phyloP scores from a whole-genome alignment of 1,140 invertebrate genomes.

The Bombus polaris region DNA sequence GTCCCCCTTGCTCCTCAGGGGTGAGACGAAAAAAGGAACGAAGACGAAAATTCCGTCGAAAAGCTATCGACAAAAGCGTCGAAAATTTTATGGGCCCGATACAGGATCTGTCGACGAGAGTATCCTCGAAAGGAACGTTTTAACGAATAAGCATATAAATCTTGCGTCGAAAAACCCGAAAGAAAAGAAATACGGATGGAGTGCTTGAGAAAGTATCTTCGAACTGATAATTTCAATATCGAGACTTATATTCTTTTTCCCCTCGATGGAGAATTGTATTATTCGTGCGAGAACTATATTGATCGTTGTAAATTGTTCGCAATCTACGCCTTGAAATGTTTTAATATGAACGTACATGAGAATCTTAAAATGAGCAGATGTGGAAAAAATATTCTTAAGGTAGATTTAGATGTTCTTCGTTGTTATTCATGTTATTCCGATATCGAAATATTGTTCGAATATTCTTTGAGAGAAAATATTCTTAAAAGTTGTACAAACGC shows the following conservation, averaged over 20 bases:
- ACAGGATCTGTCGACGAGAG: not conserved
- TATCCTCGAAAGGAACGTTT: not conserved
- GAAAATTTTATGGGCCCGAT: constrained; percentile 4
- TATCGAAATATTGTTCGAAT: not conserved
- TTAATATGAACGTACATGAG: no score
- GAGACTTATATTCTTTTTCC: not conserved
- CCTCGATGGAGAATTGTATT: not conserved
- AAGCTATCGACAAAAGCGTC: constrained; percentile 7
- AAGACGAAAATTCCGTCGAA: constrained; percentile 5
- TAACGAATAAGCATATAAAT: constrained; percentile 10
- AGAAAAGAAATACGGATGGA: not conserved
- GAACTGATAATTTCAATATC: not conserved
- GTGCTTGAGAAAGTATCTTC: not conserved
- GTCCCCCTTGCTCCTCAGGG: not conserved
- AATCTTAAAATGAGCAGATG: not conserved
- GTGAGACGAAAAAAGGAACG: not conserved
- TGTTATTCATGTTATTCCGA: not conserved
- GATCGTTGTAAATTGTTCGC: not conserved
- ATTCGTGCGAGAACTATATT: not conserved
- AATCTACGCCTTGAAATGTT: no score
- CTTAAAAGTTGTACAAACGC: no score
- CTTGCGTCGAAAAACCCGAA: not conserved
- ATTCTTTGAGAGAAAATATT: not conserved
- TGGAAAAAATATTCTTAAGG: not conserved
- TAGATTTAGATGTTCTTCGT: no score